Percentiles rank a stretch among this genome's conserved stretches.
These are phyloP conservation scores for Fistularia commersonii DNA, from an alignment of 2,797 vertebrate genomes.

Conservation along the genomic window DNA sequence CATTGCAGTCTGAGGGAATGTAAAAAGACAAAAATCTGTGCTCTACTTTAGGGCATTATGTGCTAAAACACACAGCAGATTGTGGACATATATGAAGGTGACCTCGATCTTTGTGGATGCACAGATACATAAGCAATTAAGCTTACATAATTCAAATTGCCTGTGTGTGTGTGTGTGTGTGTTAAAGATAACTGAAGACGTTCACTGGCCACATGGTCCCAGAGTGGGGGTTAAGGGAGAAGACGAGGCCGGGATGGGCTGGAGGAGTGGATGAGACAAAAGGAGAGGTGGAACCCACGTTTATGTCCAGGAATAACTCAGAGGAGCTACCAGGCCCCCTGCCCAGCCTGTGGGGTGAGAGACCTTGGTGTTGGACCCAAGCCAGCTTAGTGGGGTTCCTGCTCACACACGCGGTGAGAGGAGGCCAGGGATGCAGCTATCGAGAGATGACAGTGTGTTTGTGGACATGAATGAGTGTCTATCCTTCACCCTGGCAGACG, in stretches of 20 bases:
- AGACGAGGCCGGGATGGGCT: constrained; percentile 45
- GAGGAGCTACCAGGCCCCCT: constrained; percentile 53
- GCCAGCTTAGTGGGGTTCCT: constrained; percentile 74
- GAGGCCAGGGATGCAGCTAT: constrained; percentile 46
- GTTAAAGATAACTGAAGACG: constrained; percentile 52
- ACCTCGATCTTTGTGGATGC: constrained; percentile 39
- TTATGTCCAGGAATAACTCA: constrained; percentile 69
- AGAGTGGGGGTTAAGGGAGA: constrained; percentile 59
- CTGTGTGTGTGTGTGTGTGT: constrained; percentile 29
- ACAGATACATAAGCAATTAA: constrained; percentile 15
- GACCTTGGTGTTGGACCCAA: constrained; percentile 70
- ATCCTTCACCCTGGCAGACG: constrained; percentile 73
- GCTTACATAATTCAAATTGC: constrained; percentile 20
- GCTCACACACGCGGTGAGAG: constrained; percentile 51
- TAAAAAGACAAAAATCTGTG: too few relatives aligned
- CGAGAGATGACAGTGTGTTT: constrained; percentile 56
- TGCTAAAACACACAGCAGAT: constrained; percentile 25
- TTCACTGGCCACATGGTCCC: constrained; percentile 53
- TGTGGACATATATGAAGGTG: constrained; percentile 45
- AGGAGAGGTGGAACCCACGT: constrained; percentile 49
- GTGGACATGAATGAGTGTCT: constrained; percentile 34
- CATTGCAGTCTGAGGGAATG: too few relatives aligned
- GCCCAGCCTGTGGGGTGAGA: constrained; percentile 72
- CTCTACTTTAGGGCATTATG: too few relatives aligned
- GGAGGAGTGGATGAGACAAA: constrained; percentile 55